phyloP scores from a whole-genome alignment of 2,113 vertebrate genomes.

The Psophia crepitans region DNA sequence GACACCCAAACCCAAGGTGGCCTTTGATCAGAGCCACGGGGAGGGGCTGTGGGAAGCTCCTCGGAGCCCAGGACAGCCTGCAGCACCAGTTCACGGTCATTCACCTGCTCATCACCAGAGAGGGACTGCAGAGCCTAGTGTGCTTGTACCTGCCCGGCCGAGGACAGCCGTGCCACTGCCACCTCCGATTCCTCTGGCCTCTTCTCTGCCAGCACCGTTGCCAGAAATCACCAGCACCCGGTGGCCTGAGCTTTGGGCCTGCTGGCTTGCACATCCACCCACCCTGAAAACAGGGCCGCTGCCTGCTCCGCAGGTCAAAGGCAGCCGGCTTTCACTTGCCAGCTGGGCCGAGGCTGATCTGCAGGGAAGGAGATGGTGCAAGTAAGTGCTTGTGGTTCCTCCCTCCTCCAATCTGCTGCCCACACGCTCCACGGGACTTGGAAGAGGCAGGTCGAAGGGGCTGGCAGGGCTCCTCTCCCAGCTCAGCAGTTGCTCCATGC shows the following conservation, averaged over 20 bases:
- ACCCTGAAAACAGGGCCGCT: not conserved
- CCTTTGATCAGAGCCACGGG: not conserved
- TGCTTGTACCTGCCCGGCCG: not conserved
- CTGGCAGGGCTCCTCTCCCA: not conserved
- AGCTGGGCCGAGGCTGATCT: not conserved
- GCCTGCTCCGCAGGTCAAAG: not conserved
- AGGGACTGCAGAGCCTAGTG: not conserved
- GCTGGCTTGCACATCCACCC: not conserved
- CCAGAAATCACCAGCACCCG: not conserved
- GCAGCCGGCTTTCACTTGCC: not conserved
- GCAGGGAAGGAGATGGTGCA: not conserved
- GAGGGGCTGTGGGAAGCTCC: not conserved
- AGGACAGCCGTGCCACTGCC: not conserved
- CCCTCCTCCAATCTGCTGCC: not conserved
- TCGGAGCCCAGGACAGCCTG: not conserved
- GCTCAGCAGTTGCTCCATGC: not conserved
- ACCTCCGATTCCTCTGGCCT: not conserved
- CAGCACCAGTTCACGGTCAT: not conserved
- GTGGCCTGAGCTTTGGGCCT: not conserved
- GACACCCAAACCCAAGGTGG: not conserved
- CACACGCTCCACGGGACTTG: not conserved
- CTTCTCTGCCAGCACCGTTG: not conserved
- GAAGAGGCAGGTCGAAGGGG: not conserved
- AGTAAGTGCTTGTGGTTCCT: not conserved
- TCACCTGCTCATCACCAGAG: not conserved